A percentile compares a stretch with the other conserved stretches of the same genome.
phyloP scores from a whole-genome alignment of 2,113 vertebrate genomes.

The Cochlearius cochlearius region DNA sequence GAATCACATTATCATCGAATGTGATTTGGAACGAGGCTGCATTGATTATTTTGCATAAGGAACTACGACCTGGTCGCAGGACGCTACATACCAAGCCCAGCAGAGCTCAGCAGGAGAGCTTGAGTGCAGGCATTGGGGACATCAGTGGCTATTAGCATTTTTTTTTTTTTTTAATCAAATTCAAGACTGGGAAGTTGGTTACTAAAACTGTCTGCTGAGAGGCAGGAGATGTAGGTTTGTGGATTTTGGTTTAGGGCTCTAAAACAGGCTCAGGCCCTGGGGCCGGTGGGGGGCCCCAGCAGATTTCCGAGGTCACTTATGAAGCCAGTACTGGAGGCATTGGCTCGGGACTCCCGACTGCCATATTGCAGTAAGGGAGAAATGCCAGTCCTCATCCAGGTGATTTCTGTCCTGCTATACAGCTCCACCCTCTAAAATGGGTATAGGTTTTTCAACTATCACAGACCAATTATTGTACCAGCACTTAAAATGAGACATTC shows the following conservation, averaged over 20 bases:
- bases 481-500: not conserved
- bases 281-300: rapidly evolving
- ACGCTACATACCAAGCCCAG: not conserved
- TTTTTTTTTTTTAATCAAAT: not conserved
- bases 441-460: not conserved
- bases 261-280: not conserved
- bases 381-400: not conserved
- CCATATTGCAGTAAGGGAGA: not conserved
- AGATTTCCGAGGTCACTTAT: not conserved
- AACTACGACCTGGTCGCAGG: not conserved
- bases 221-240: not conserved
- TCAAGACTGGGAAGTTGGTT: not conserved
- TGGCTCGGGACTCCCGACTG: not conserved
- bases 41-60: not conserved
- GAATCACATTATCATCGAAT: not conserved
- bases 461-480: rapidly evolving
- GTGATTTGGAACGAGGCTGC: not conserved
- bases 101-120: not conserved
- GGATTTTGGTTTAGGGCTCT: not conserved
- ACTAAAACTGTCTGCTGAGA: not conserved
- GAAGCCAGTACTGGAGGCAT: not conserved
- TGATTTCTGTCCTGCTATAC: not conserved
- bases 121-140: not conserved
- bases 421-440: not conserved
- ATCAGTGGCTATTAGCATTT: not conserved